Percentiles rank a stretch among this genome's conserved stretches.
Conservation (phyloP, 2,113 vertebrate species). For the Lampris incognitus region DNA sequence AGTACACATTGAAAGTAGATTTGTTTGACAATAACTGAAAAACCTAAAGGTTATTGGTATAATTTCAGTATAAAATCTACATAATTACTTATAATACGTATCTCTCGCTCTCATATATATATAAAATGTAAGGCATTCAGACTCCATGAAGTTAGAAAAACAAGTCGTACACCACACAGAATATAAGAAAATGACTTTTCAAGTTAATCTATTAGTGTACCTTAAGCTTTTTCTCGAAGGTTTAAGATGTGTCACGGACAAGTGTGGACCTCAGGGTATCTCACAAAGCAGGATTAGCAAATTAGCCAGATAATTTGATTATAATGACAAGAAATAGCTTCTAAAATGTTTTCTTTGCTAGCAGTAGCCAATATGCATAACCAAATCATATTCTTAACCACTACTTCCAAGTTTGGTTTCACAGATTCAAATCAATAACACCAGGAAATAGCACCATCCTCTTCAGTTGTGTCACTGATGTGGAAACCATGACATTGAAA, state of each 20-base stretch:
- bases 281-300: too few species aligned
- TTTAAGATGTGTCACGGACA: background rate
- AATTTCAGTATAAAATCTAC: background rate
- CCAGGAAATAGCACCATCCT: too few species aligned
- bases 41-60: conserved; percentile 40
- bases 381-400: too few species aligned
- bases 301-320: too few species aligned
- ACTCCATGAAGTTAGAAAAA: background rate
- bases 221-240: background rate
- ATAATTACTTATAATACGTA: background rate
- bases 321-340: too few species aligned
- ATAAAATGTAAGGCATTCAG: conserved; percentile 12
- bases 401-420: too few species aligned
- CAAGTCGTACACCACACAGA: background rate
- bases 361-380: too few species aligned
- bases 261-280: too few species aligned
- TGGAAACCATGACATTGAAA: background rate
- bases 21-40: background rate
- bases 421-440: too few species aligned
- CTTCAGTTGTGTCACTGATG: background rate
- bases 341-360: too few species aligned
- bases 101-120: background rate
- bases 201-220: conserved; percentile 4
- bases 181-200: conserved; percentile 11
- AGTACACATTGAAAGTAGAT: conserved; percentile 5